These are phyloP conservation scores for Callyntrura sp. DNA, from an alignment of 2,888 invertebrate genomes.

Conservation along the genomic window DNA sequence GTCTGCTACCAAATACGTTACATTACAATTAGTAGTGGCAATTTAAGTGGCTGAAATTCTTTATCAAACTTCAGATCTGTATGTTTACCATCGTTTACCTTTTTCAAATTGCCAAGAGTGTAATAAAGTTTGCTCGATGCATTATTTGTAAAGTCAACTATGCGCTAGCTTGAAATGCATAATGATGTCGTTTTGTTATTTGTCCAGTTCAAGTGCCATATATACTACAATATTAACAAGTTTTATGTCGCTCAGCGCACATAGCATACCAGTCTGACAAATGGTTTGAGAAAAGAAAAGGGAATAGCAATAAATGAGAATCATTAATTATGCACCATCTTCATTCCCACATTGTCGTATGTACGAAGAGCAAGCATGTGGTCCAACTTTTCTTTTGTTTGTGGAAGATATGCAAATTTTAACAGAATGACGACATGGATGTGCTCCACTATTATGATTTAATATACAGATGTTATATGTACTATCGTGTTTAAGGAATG, in stretches of 20 bases:
- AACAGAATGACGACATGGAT: conserved; percentile 25
- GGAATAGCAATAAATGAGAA: conserved; percentile 17
- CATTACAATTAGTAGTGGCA: too few species aligned
- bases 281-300: conserved; percentile 24
- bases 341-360: neutral
- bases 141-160: too few species aligned
- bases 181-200: conserved; percentile 13
- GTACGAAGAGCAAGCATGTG: neutral
- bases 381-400: neutral
- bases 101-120: neutral
- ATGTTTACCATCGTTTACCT: conserved; percentile 48
- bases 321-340: conserved; percentile 23
- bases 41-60: too few species aligned
- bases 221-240: conserved; percentile 10
- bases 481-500: too few species aligned
- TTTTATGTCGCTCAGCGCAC: conserved; percentile 49
- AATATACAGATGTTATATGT: neutral
- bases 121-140: neutral
- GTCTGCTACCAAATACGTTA: too few species aligned
- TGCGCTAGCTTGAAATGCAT: too few species aligned
- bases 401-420: conserved; percentile 15
- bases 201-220: neutral
- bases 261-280: conserved; percentile 36
- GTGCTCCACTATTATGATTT: conserved; percentile 12
- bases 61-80: conserved; percentile 51